Percentiles rank a stretch among this genome's conserved stretches.
These are phyloP conservation scores for Myodes glareolus DNA, from an alignment of 2,113 vertebrate species.

Conservation along the genomic window DNA sequence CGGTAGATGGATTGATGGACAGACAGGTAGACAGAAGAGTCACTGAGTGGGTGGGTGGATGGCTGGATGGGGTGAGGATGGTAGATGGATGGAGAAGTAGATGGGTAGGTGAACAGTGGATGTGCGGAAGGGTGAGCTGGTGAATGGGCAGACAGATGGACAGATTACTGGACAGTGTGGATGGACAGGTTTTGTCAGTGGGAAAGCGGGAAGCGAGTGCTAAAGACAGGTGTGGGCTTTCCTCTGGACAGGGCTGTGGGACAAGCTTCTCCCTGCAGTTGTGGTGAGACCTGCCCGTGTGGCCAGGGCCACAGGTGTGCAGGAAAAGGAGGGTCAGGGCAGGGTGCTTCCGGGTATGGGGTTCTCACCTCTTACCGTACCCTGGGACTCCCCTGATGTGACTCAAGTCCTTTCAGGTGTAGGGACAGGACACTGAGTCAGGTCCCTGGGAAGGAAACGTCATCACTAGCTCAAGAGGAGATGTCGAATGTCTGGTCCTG, in stretches of 20 bases:
- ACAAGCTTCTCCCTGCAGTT: background rate
- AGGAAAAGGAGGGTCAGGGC: background rate
- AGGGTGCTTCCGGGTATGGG: constrained; percentile 61
- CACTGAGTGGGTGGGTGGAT: background rate
- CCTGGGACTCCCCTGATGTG: background rate
- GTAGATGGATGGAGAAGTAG: no score
- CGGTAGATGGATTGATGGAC: background rate
- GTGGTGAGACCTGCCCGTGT: background rate
- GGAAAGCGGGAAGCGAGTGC: background rate
- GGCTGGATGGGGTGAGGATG: background rate
- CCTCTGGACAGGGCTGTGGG: background rate
- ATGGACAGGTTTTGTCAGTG: background rate
- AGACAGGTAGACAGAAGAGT: background rate
- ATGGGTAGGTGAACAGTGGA: no score
- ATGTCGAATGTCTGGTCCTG: no score
- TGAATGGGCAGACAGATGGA: background rate
- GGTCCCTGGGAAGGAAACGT: background rate
- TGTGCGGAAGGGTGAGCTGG: no score
- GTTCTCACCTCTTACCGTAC: background rate
- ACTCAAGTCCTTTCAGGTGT: background rate
- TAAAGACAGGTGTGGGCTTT: background rate
- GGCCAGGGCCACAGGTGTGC: background rate
- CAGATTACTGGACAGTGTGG: background rate
- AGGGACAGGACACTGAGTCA: background rate
- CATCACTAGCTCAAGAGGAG: background rate